phyloP scores from a whole-genome alignment of 2,888 invertebrate species.

The Lissonota sp. region DNA sequence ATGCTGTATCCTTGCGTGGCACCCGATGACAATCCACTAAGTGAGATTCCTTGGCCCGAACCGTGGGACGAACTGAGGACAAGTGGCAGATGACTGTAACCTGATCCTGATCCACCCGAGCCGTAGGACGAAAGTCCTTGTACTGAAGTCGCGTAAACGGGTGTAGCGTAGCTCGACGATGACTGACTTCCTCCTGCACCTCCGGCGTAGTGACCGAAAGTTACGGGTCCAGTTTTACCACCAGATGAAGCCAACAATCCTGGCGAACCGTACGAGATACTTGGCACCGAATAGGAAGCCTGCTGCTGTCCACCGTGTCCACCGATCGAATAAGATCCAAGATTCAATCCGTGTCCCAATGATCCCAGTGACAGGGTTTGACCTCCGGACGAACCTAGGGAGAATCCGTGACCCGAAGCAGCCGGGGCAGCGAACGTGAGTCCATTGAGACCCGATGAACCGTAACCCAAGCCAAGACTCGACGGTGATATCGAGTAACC shows the following conservation, averaged over 20 bases:
- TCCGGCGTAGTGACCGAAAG: slow-evolving; percentile 74
- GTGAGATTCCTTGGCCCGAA: slow-evolving; percentile 67
- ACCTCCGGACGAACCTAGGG: slow-evolving; percentile 21
- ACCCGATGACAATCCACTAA: slow-evolving; percentile 65
- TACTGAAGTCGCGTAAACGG: slow-evolving; percentile 71
- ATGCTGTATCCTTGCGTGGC: slow-evolving; percentile 62
- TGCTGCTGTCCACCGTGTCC: slow-evolving; percentile 65
- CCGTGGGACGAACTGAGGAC: slow-evolving; percentile 70
- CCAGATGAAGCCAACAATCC: slow-evolving; percentile 68
- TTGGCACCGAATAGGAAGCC: slow-evolving; percentile 67
- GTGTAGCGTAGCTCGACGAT: slow-evolving; percentile 63
- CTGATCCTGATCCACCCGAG: slow-evolving; percentile 64
- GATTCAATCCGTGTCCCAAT: slow-evolving; percentile 36
- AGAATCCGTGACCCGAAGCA: slow-evolving; percentile 11
- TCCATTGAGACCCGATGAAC: slow-evolving; percentile 22
- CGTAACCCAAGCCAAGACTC: slow-evolving; percentile 50
- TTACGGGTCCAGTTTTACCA: slow-evolving; percentile 79
- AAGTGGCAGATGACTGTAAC: slow-evolving; percentile 69
- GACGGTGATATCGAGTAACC: slow-evolving; percentile 58
- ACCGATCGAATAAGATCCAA: slow-evolving; percentile 55
- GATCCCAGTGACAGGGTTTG: not conserved
- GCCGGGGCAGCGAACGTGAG: not conserved
- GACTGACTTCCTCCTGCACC: slow-evolving; percentile 14
- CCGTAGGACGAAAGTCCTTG: slow-evolving; percentile 76
- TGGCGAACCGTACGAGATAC: slow-evolving; percentile 57